These are phyloP conservation scores for Clarias magur DNA, from an alignment of 2,113 vertebrate genomes.

Conservation along the genomic window DNA sequence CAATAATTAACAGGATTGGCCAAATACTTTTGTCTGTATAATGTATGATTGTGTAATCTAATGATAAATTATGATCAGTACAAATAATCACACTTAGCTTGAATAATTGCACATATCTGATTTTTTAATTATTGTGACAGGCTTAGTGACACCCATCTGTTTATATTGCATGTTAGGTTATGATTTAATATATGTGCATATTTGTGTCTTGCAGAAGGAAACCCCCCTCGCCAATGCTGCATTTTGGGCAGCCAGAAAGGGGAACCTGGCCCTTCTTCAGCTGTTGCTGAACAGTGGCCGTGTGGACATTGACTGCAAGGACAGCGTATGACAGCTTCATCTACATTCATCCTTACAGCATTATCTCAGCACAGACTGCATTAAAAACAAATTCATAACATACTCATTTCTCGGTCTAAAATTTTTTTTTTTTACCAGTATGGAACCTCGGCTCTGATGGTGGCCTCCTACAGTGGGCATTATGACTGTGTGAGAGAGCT, in stretches of 20 bases:
- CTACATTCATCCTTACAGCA: not conserved
- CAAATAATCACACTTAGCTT: not conserved
- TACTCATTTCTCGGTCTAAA: not conserved
- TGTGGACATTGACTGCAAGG: conserved; percentile 96
- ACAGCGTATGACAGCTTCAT: conserved; percentile 79
- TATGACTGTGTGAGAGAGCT: conserved; percentile 85
- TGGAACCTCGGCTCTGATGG: conserved; percentile 93
- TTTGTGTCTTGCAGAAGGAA: conserved; percentile 84
- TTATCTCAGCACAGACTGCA: not conserved
- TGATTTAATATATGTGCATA: conserved; percentile 25
- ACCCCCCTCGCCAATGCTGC: conserved; percentile 95
- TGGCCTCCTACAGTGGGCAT: conserved; percentile 89
- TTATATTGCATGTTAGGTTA: not conserved
- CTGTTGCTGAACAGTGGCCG: conserved; percentile 94
- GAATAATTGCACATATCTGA: not conserved
- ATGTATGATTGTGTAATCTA: not conserved
- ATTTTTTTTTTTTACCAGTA: conserved; percentile 72
- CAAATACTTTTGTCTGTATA: too few species aligned
- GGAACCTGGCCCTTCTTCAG: conserved; percentile 92
- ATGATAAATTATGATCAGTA: not conserved
- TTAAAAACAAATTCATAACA: not conserved
- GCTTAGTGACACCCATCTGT: not conserved
- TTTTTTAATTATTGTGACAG: not conserved
- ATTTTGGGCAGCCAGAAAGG: conserved; percentile 94
- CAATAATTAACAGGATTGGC: too few species aligned